phyloP scores from a whole-genome alignment of 2,888 invertebrate species.

The Rhagonycha lutea region DNA sequence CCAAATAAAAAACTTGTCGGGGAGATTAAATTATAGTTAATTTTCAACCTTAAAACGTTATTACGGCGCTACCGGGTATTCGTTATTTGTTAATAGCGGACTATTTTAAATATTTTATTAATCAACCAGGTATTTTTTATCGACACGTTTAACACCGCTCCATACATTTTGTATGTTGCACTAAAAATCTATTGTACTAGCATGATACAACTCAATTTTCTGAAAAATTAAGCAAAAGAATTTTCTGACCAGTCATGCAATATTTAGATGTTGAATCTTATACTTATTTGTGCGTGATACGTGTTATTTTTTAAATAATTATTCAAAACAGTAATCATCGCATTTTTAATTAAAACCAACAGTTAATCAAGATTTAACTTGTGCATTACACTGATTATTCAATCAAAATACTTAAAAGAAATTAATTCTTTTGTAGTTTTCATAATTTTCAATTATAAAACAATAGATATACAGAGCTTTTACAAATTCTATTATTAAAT shows the following conservation, averaged over 20 bases:
- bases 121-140: background rate
- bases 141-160: conserved; percentile 6
- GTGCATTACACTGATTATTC: background rate
- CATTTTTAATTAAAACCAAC: background rate
- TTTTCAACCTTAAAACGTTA: conserved; percentile 41
- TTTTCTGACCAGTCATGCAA: conserved; percentile 32
- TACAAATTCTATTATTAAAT: background rate
- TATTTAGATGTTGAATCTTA: conserved; percentile 24
- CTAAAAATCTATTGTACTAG: conserved; percentile 30
- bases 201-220: conserved; percentile 38
- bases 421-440: background rate
- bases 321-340: background rate
- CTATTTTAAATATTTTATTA: background rate
- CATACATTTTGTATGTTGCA: background rate
- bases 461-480: background rate
- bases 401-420: background rate
- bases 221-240: conserved; percentile 32
- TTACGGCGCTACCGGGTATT: conserved; percentile 37
- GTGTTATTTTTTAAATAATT: background rate
- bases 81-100: conserved; percentile 28
- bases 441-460: background rate
- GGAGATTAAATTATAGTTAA: conserved; percentile 41
- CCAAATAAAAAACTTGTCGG: conserved; percentile 35
- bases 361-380: background rate
- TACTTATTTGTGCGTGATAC: conserved; percentile 27